phyloP scores from a whole-genome alignment of 1,140 invertebrate genomes.

The Penaeus japonicus region DNA sequence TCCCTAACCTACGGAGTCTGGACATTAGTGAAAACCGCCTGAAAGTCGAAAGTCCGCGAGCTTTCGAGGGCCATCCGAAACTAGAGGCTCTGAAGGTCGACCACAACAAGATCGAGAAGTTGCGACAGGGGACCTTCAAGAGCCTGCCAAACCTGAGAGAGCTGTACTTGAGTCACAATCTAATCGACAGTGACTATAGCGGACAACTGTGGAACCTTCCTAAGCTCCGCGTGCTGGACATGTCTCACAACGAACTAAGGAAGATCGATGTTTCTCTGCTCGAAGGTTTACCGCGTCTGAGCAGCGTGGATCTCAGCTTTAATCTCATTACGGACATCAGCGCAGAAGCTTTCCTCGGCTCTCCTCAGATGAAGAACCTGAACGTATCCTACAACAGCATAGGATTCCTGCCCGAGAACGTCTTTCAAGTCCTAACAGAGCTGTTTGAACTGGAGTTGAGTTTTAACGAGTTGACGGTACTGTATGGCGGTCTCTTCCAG shows the following conservation, averaged over 20 bases:
- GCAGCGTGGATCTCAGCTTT: conserved; percentile 64
- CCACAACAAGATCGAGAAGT: conserved; percentile 76
- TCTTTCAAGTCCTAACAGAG: conserved; percentile 76
- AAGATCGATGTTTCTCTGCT: conserved; percentile 76
- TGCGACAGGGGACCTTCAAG: conserved; percentile 79
- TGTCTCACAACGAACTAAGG: conserved; percentile 79
- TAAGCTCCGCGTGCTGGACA: conserved; percentile 73
- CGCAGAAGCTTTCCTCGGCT: conserved; percentile 76
- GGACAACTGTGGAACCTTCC: conserved; percentile 59
- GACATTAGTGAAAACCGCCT: conserved; percentile 79
- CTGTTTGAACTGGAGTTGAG: conserved; percentile 82
- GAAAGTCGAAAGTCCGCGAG: conserved; percentile 77
- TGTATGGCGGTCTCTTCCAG: conserved; percentile 67
- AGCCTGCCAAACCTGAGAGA: conserved; percentile 83
- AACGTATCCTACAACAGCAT: conserved; percentile 79
- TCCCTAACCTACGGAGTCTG: conserved; percentile 78
- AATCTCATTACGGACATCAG: conserved; percentile 69
- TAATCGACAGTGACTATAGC: conserved; percentile 68
- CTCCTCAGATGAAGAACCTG: conserved; percentile 76
- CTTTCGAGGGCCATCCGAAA: conserved; percentile 77
- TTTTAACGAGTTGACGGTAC: conserved; percentile 75
- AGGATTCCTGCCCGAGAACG: conserved; percentile 64
- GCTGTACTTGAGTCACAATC: conserved; percentile 79
- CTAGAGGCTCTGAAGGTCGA: conserved; percentile 82
- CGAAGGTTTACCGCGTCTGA: conserved; percentile 76